Base-by-base conservation (phyloP, 2,797 vertebrate genomes). In the Eulemur albifrons region DNA sequence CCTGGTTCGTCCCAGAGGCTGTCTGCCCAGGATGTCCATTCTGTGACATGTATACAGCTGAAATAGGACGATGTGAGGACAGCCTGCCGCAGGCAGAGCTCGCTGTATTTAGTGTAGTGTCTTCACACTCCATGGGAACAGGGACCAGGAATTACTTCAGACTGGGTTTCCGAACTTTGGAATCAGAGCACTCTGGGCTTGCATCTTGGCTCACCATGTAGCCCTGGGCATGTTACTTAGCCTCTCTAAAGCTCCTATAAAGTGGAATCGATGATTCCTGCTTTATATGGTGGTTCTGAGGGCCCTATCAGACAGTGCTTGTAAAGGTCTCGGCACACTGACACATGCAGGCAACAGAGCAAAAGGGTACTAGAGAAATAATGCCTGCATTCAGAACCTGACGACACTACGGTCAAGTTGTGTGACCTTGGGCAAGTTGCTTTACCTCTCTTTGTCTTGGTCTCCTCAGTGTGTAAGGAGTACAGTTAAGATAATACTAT, bases 1-100 rank as follows among this genome's bases (percentile, higher is more conserved):
- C 35, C 40, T 77, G 23, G 77, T 95, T 86, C 48, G 43, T 83
- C 88, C 73, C 65, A 75, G 82, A 82, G 81, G 85, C 94, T 94
- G 13, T 87, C 48, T 84, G 91, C 93, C 89, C 54, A 72, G 88
- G 88, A 35, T 27, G 50, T 65, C 90, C 93, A 32, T 90, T 79
- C 75, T 83, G 35, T 27, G 69, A 32, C 75, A 17, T 50, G 30
- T 35, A 40, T 50, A 57, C 40, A 61, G 87, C 70, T 84, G 17
- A 82, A 80, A 50, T 43, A 70, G 86, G 65, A 21, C 43, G 38
- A 32, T 17, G 45, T 70, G 69, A 63, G 30, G 7, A 80, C 63
- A 90, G 52, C 32, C 54, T 92, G 48, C 67, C 48, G 12, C 57
- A 88, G 84, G 76, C 70, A 65, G 87, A 59, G 43, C 65, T 82